Evolutionary conservation across 2,888 invertebrate genomes (phyloP).

Genomic region (Drosophila neotestacea): DNA sequence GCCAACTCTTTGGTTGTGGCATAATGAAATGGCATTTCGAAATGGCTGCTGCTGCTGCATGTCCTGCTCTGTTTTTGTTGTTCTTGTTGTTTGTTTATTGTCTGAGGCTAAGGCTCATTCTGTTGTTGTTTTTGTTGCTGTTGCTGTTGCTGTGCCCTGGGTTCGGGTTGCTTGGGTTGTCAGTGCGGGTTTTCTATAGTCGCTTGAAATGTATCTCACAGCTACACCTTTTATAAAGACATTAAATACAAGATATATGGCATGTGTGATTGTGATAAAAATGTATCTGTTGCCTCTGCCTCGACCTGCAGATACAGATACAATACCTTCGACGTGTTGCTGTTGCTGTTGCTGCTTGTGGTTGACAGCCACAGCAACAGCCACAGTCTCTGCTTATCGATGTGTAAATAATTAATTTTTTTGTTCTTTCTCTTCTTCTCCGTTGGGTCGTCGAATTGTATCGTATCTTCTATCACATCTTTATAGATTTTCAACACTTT

Average conservation of each 20-base stretch:
- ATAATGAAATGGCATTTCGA: slow-evolving; percentile 80
- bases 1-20: slow-evolving; percentile 35
- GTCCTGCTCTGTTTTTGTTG: slow-evolving; percentile 41
- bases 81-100: slow-evolving; percentile 66
- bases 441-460: slow-evolving; percentile 18
- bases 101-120: slow-evolving; percentile 38
- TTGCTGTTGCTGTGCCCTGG: slow-evolving; percentile 16
- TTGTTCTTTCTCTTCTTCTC: slow-evolving; percentile 24
- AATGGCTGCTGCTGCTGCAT: slow-evolving; percentile 68
- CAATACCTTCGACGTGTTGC: slow-evolving; percentile 43
- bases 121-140: slow-evolving; percentile 2
- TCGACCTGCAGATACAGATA: slow-evolving; percentile 65
- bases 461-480: slow-evolving; percentile 43
- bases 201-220: slow-evolving; percentile 63
- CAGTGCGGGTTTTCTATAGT: slow-evolving; percentile 21
- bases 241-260: slow-evolving; percentile 78
- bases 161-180: slow-evolving; percentile 5
- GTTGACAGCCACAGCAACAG: slow-evolving; percentile 53
- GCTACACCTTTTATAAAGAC: slow-evolving; percentile 80
- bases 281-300: slow-evolving; percentile 71
- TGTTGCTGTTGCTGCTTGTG: slow-evolving; percentile 57
- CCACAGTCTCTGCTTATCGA: slow-evolving; percentile 68
- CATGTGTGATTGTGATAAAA: slow-evolving; percentile 75
- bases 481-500: slow-evolving; percentile 60
- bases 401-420: slow-evolving; percentile 76